phyloP scores from a whole-genome alignment of 2,113 vertebrate species.

The Rhinopomastus cyanomelas region DNA sequence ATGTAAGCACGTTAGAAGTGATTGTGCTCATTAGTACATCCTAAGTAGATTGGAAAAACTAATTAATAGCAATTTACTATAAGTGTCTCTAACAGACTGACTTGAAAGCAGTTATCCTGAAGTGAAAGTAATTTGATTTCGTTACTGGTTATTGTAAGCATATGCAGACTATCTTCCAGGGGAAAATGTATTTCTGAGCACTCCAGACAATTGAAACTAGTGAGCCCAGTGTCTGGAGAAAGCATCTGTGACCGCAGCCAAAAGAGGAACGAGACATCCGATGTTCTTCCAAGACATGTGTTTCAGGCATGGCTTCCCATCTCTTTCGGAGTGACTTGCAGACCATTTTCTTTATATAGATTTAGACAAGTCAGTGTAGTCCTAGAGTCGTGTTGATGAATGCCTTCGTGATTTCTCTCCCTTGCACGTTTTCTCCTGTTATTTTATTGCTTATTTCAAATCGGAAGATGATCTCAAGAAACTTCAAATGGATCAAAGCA shows the following conservation, averaged over 20 bases:
- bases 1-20: background rate
- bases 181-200: conserved; percentile 21
- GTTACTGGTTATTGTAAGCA: conserved; percentile 3
- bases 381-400: background rate
- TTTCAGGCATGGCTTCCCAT: conserved; percentile 10
- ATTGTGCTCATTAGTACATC: background rate
- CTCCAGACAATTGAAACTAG: background rate
- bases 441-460: background rate
- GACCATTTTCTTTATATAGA: background rate
- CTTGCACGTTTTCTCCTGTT: background rate
- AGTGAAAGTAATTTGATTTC: background rate
- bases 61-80: conserved; percentile 43
- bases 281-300: conserved; percentile 24
- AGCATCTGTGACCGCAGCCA: conserved; percentile 18
- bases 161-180: background rate
- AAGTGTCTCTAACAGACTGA: conserved; percentile 27
- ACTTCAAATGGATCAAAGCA: background rate
- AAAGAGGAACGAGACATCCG: conserved; percentile 30
- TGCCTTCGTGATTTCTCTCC: background rate
- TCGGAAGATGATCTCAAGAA: background rate
- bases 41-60: conserved; percentile 1
- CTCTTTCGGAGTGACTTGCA: conserved; percentile 22
- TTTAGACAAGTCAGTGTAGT: background rate
- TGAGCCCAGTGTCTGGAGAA: background rate
- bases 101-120: background rate